Evolutionary conservation across 2,797 vertebrate genomes (phyloP).

Genomic region (Phalanger gymnotis): DNA sequence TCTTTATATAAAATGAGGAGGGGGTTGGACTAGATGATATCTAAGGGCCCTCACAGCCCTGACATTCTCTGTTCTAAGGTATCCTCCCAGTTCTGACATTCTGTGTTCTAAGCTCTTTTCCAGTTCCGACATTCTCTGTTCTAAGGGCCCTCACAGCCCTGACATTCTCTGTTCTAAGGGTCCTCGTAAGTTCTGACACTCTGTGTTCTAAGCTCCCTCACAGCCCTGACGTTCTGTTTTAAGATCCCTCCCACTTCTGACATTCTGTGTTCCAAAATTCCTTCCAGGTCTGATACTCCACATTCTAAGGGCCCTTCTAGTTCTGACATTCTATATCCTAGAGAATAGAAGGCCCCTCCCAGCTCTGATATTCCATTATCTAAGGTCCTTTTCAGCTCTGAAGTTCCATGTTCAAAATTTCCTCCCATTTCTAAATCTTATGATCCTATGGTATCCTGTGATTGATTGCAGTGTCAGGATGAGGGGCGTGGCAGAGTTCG

Average conservation of each 20-base stretch:
- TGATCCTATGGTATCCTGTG: neutral
- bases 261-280: neutral
- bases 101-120: no score
- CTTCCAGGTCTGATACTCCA: neutral
- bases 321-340: neutral
- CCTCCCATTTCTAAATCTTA: neutral
- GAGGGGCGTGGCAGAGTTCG: neutral
- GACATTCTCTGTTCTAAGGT: no score
- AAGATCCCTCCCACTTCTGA: neutral
- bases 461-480: neutral
- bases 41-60: neutral
- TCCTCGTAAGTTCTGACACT: no score
- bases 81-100: no score
- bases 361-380: neutral
- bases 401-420: neutral
- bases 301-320: neutral
- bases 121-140: no score
- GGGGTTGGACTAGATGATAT: neutral
- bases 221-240: no score
- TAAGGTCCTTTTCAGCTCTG: neutral
- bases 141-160: no score
- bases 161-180: no score
- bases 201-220: no score
- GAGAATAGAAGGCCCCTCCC: neutral
- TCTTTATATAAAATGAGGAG: neutral